Evolutionary conservation across 2,113 vertebrate species (phyloP).

Genomic region (Camelus bactrianus): DNA sequence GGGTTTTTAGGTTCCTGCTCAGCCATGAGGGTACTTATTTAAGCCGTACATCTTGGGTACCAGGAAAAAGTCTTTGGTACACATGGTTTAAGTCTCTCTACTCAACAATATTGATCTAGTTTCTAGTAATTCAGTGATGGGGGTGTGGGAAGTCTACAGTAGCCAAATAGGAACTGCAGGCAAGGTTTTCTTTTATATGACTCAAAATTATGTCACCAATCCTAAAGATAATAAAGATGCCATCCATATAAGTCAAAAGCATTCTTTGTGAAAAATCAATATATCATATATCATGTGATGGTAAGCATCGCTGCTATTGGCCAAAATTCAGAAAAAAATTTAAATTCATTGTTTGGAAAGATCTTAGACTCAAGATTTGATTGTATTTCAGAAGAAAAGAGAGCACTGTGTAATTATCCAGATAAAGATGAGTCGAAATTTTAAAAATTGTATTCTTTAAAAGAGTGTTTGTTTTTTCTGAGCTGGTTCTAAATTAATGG

Average conservation of each 20-base stretch:
- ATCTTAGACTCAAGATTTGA: not conserved
- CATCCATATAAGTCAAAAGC: not conserved
- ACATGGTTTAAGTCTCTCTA: not conserved
- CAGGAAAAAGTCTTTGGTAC: not conserved
- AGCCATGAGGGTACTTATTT: not conserved
- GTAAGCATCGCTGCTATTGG: not conserved
- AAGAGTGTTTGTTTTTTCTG: not conserved
- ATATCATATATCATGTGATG: not conserved
- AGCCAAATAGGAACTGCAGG: not conserved
- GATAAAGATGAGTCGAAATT: not conserved
- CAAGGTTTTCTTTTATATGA: not conserved
- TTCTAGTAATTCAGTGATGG: not conserved
- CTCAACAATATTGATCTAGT: constrained; percentile 17
- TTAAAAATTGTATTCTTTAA: not conserved
- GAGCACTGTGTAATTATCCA: not conserved
- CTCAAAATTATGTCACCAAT: not conserved
- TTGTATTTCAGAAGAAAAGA: not conserved
- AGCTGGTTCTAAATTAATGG: not conserved
- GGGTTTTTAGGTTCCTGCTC: not conserved
- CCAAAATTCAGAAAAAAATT: not conserved
- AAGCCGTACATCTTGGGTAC: not conserved
- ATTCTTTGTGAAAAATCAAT: not conserved
- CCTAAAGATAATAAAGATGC: not conserved
- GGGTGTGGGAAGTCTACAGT: accelerated
- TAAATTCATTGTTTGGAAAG: not conserved